Base-by-base conservation (phyloP, 2,113 vertebrate species). In the Cheilinus undulatus region DNA sequence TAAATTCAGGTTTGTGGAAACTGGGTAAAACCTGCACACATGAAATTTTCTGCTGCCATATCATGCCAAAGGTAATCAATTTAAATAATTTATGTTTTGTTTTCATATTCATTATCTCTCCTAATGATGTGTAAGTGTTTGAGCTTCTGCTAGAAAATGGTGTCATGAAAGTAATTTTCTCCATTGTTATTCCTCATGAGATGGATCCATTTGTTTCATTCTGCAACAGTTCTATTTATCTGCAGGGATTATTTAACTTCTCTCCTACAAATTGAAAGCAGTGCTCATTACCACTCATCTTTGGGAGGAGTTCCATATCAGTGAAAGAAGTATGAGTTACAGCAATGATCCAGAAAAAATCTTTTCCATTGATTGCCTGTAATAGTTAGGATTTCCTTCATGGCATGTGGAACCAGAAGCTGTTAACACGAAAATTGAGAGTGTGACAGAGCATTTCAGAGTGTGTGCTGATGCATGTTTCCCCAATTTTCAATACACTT, bases 401-500 rank as follows among this genome's bases (percentile, higher is more conserved):
- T 3, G 12, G 60, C 28, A 26, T 12, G 7, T 36, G 27, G 50
- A 80, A 64, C 62, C 30, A 53, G 50, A 8, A 24, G 51, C 51
- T 15, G 20, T 80, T 64, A 7, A 53, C 52, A 9, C 59, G 50
- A 68, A 63, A 63, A 80, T n/a, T 43, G 65, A 64, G 43, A 34
- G 70, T 56, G 54, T 60, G 78, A 78, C 51, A 8, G 60, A 52
- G 64, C 53, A 69, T 54, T 76, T 76, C 32, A 30, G 17, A 10
- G 46, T 23, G 50, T 32, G 76, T n/a, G 3, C 61, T 48, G 68
- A 32, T 30, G 66, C 74, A 32, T 42, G 42, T 52, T 74, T 73
- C 42, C 10, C 13, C 66, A 34, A 15, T 69, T 51, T 69, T 73
- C 76, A 71, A 72, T 77, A 83, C 57, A 42, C 56, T 50, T 26